Evolutionary conservation across 1,140 invertebrate genomes (phyloP), one percentile per base, ranked within the genome.

Genomic region (Phymastichus coffea): DNA sequence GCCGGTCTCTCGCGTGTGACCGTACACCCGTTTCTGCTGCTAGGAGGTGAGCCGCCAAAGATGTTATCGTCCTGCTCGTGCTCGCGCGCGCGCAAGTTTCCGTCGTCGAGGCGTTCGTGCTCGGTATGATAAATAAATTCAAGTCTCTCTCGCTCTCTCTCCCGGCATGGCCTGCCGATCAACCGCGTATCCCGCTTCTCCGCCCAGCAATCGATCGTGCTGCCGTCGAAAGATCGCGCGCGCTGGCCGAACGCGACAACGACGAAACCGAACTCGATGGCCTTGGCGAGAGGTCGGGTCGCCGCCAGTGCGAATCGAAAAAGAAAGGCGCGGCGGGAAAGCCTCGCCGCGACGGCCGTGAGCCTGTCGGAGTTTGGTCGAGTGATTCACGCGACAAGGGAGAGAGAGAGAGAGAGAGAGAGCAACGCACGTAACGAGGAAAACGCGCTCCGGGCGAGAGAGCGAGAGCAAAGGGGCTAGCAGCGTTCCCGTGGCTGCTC

Each of bases 321-420:
- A n/a, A n/a, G n/a, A 17, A 57, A 25, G 54, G 64, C 49, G 48
- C 51, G 4, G 23, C 23, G 28, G 20, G 14, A 30, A 57, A n/a
- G 33, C n/a, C 40, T 35, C 49, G 10, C 22, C 48, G 19, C 25
- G n/a, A n/a, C n/a, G n/a, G n/a, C n/a, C n/a, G n/a, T n/a, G n/a
- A n/a, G n/a, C n/a, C n/a, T n/a, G n/a, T n/a, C n/a, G n/a, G 20
- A 47, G 40, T 48, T 56, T 44, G 52, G 37, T 30, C n/a, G 30
- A 64, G 37, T 43, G 58, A 61, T 53, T 64, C 57, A 48, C 56
- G 41, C 61, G 35, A 49, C 35, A 49, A 49, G 33, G 35, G 47
- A 49, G 8, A 28, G 25, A n/a, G 23, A 15, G 30, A 19, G 47
- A n/a, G 28, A 33, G 17, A 4, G 7, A 43, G 20, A 43, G 10